A percentile compares a stretch with the other conserved stretches of the same genome.
Conservation (phyloP, 2,888 invertebrate genomes). For the Microctonus aethiopoides region DNA sequence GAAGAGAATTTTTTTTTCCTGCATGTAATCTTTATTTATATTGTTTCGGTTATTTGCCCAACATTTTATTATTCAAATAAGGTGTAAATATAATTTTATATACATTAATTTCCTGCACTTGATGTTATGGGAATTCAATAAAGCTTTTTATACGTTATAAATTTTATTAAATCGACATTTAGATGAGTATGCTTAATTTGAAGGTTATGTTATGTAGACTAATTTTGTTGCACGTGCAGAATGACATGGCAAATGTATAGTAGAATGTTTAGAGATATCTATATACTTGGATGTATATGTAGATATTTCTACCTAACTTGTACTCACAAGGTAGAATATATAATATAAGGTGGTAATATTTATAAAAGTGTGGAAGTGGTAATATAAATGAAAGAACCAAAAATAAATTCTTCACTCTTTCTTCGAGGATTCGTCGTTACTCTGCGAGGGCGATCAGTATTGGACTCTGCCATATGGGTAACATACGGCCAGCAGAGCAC, state of each 20-base stretch:
- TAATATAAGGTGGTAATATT: not conserved
- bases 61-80: conserved; percentile 43
- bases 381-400: not conserved
- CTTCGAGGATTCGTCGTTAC: not conserved
- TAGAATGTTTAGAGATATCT: no score
- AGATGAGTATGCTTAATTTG: no score
- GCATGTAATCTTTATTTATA: conserved; percentile 37
- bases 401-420: not conserved
- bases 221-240: not conserved
- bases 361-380: not conserved
- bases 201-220: no score
- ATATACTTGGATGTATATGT: no score
- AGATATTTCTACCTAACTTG: no score
- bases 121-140: no score
- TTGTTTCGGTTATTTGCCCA: conserved; percentile 39
- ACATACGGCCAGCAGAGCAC: conserved; percentile 65
- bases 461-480: conserved; percentile 63
- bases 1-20: conserved; percentile 10
- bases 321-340: not conserved
- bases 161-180: no score
- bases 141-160: no score
- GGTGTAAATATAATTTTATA: no score
- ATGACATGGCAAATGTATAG: conserved; percentile 10
- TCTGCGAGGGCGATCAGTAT: conserved; percentile 46
- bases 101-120: no score